A percentile compares a stretch with the other conserved stretches of the same genome.
Conservation (phyloP, 2,797 vertebrate species). For the Brachyalestes nurse region DNA sequence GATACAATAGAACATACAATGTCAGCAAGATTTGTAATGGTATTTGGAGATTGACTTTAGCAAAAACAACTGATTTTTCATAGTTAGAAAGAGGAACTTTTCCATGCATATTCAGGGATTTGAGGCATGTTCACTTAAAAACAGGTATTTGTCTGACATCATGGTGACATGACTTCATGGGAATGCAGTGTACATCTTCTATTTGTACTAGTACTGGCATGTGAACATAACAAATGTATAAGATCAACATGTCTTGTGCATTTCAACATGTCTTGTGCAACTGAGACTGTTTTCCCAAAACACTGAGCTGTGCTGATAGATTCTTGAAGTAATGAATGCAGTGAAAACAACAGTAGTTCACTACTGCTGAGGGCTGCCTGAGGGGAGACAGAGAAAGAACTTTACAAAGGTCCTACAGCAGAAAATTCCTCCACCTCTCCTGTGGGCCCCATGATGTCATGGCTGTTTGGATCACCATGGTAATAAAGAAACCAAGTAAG, state of each 20-base stretch:
- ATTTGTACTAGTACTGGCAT: neutral
- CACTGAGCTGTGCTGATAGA: neutral
- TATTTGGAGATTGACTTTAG: no score
- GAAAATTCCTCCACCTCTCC: constrained; percentile 39
- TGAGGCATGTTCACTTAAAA: no score
- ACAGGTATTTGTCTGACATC: neutral
- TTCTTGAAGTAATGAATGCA: constrained; percentile 31
- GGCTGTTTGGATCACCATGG: constrained; percentile 58
- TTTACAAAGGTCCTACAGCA: neutral
- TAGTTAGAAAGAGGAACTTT: no score
- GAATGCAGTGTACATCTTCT: neutral
- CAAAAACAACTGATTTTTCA: no score
- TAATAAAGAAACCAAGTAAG: constrained; percentile 36
- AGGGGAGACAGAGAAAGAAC: constrained; percentile 16
- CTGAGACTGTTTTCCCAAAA: constrained; percentile 14
- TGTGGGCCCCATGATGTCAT: constrained; percentile 61
- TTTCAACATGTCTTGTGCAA: constrained; percentile 18
- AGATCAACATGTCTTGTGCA: no score
- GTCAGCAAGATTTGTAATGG: neutral
- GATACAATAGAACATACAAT: neutral
- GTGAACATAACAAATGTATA: neutral
- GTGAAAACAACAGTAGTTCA: constrained; percentile 37
- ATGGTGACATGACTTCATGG: neutral
- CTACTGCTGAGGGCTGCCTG: constrained; percentile 34
- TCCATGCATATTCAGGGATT: no score